Conservation (phyloP, 1,140 invertebrate species). For the Ooceraea biroi region DNA sequence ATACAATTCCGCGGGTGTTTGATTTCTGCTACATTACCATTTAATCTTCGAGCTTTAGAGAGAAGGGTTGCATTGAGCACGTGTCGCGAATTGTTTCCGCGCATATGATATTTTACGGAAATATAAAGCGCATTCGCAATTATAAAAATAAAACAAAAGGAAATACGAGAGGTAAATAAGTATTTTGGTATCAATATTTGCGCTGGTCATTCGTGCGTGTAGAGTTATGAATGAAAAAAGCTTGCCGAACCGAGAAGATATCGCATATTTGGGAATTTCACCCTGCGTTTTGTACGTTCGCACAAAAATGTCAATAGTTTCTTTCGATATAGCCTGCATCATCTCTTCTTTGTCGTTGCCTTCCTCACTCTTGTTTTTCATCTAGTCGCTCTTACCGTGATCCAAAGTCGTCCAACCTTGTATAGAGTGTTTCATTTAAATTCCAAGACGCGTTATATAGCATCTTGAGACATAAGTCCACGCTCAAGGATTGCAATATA, state of each 20-base stretch:
- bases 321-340: background rate
- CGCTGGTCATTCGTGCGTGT: background rate
- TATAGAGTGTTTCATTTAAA: slow-evolving; percentile 21
- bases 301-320: background rate
- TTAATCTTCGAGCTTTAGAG: slow-evolving; percentile 13
- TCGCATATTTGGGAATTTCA: background rate
- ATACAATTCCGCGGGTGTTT: background rate
- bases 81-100: background rate
- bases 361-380: background rate
- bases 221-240: background rate
- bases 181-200: background rate
- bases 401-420: background rate
- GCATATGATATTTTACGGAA: slow-evolving; percentile 17
- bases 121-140: background rate
- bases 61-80: slow-evolving; percentile 7
- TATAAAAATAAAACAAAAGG: background rate
- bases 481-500: background rate
- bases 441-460: background rate
- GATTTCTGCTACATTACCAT: slow-evolving; percentile 4
- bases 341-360: background rate
- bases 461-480: background rate
- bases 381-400: background rate
- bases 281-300: background rate
- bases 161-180: background rate
- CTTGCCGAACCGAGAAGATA: background rate